phyloP scores from a whole-genome alignment of 1,140 invertebrate genomes.

The Episyrphus balteatus region DNA sequence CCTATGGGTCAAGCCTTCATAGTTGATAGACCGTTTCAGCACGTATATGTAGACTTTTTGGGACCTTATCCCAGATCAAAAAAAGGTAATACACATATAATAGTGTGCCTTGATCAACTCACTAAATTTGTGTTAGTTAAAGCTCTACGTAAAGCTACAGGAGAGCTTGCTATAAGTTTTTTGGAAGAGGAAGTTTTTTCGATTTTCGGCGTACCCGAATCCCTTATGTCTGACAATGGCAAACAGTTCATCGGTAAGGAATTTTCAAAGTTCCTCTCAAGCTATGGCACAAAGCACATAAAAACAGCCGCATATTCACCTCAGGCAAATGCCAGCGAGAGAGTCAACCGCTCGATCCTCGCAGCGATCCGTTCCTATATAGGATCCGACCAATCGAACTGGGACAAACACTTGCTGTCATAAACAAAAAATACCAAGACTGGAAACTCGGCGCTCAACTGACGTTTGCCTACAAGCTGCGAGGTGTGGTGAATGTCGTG shows the following conservation, averaged over 20 bases:
- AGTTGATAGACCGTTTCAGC: slow-evolving; percentile 6
- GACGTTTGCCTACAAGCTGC: too few relatives aligned
- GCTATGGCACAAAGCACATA: slow-evolving; percentile 2
- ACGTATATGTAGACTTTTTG: too few relatives aligned
- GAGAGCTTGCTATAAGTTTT: background rate
- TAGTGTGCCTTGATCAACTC: slow-evolving; percentile 4
- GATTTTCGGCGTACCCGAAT: background rate
- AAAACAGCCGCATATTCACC: too few relatives aligned
- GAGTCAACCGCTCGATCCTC: too few relatives aligned
- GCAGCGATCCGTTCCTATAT: too few relatives aligned
- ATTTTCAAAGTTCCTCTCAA: background rate
- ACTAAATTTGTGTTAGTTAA: slow-evolving; percentile 5
- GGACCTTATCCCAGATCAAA: slow-evolving; percentile 6
- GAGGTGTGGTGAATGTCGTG: too few relatives aligned
- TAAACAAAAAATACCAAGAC: too few relatives aligned
- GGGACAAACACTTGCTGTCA: slow-evolving; percentile 5
- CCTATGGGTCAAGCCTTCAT: slow-evolving; percentile 1
- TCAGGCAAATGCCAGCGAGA: too few relatives aligned
- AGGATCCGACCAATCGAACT: background rate
- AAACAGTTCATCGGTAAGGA: background rate
- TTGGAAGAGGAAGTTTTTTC: background rate
- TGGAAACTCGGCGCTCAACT: too few relatives aligned
- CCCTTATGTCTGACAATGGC: background rate
- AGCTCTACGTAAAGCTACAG: slow-evolving; percentile 1
- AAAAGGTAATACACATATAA: slow-evolving; percentile 2